phyloP scores from a whole-genome alignment of 2,888 invertebrate genomes.

The Amphipoea oculea region DNA sequence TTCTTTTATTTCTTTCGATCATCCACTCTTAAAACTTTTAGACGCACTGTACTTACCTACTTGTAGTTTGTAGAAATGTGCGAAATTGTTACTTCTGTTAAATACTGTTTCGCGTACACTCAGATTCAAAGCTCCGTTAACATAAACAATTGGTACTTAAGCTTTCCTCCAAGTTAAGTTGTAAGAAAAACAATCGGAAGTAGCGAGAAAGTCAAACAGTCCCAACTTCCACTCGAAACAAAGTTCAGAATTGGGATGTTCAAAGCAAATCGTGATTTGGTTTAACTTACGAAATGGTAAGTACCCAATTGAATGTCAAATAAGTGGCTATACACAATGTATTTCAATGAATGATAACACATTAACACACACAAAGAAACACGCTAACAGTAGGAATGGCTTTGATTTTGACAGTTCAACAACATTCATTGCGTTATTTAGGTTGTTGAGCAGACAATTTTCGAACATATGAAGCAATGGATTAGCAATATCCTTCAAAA shows the following conservation, averaged over 20 bases:
- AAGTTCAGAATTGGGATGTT: constrained; percentile 28
- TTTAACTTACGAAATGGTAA: constrained; percentile 29
- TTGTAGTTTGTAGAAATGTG: constrained; percentile 9
- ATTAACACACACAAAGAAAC: too few relatives aligned
- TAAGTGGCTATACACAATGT: background rate
- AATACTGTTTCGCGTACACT: constrained; percentile 10
- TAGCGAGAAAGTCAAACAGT: constrained; percentile 42
- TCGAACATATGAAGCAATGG: too few relatives aligned
- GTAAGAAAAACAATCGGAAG: constrained; percentile 58
- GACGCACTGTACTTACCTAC: background rate
- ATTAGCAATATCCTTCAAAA: too few relatives aligned
- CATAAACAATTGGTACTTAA: constrained; percentile 57
- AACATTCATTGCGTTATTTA: too few relatives aligned
- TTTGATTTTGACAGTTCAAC: too few relatives aligned
- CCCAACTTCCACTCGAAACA: constrained; percentile 40
- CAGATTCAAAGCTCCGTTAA: constrained; percentile 39
- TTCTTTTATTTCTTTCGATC: background rate
- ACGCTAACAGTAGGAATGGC: too few relatives aligned
- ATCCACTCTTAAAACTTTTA: constrained; percentile 9
- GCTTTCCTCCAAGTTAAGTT: constrained; percentile 52
- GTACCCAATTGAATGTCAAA: constrained; percentile 15
- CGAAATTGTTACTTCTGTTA: constrained; percentile 15
- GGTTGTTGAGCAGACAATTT: too few relatives aligned
- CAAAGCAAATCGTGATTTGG: constrained; percentile 33
- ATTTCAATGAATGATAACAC: background rate